phyloP scores from a whole-genome alignment of 2,888 invertebrate genomes.

The Ormyrus rosae region DNA sequence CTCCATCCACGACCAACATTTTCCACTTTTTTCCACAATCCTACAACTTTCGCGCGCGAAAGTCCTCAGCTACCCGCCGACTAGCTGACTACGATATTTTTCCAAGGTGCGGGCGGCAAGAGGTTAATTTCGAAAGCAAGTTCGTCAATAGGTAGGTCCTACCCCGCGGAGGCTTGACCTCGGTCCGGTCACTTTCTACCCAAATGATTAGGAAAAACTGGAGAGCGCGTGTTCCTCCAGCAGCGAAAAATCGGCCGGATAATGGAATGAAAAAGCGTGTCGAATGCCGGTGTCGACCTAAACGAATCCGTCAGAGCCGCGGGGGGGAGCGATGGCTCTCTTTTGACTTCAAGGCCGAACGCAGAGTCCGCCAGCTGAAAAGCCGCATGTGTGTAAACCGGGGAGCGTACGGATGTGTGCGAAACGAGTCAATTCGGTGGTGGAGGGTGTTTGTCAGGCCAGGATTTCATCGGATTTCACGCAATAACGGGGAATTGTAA shows the following conservation, averaged over 20 bases:
- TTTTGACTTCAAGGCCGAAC: slow-evolving; percentile 48
- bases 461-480: slow-evolving; percentile 34
- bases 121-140: slow-evolving; percentile 44
- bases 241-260: slow-evolving; percentile 53
- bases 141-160: slow-evolving; percentile 51
- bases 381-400: neutral
- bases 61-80: slow-evolving; percentile 38
- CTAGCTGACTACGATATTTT: slow-evolving; percentile 38
- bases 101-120: slow-evolving; percentile 41
- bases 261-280: slow-evolving; percentile 68
- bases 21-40: too few relatives aligned
- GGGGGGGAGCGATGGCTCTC: slow-evolving; percentile 57
- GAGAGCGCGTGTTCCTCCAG: slow-evolving; percentile 36
- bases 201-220: slow-evolving; percentile 37
- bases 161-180: slow-evolving; percentile 11
- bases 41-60: neutral
- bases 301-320: slow-evolving; percentile 70
- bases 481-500: too few relatives aligned
- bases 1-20: too few relatives aligned
- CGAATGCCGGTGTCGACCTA: slow-evolving; percentile 70
- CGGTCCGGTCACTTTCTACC: slow-evolving; percentile 32
- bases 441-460: slow-evolving; percentile 15
- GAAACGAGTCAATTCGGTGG: slow-evolving; percentile 45
- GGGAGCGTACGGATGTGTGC: neutral
- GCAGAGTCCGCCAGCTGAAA: slow-evolving; percentile 37